These are phyloP conservation scores for Idaea straminata DNA, from an alignment of 2,888 invertebrate genomes.

Conservation along the genomic window DNA sequence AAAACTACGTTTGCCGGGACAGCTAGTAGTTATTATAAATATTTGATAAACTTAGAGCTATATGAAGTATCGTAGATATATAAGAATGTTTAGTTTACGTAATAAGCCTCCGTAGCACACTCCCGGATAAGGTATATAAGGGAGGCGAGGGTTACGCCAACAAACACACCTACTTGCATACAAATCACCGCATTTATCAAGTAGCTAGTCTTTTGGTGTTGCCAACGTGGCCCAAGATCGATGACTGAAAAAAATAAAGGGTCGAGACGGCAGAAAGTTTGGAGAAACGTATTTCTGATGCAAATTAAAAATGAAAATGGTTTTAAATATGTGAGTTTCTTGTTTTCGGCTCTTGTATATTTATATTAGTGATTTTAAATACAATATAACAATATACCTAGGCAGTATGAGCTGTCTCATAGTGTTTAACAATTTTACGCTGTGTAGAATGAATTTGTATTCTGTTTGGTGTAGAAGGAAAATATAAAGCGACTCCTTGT, in stretches of 20 bases:
- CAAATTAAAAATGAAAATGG: not conserved
- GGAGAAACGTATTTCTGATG: not conserved
- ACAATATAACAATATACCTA: no score
- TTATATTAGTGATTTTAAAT: no score
- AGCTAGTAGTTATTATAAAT: not conserved
- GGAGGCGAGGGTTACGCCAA: slow-evolving; percentile 48
- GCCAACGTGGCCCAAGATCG: not conserved
- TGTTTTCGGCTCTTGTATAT: no score
- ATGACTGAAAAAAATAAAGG: not conserved
- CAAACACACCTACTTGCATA: slow-evolving; percentile 59
- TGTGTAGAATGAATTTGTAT: no score
- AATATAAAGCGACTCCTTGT: no score
- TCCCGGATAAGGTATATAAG: slow-evolving; percentile 22
- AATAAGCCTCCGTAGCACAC: not conserved
- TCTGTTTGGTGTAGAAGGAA: no score
- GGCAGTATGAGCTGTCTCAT: no score
- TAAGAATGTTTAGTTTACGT: not conserved
- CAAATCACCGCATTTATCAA: slow-evolving; percentile 51
- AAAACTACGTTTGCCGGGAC: no score
- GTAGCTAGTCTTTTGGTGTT: not conserved
- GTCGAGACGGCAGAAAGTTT: not conserved
- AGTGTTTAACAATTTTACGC: no score
- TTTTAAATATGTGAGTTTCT: not conserved
- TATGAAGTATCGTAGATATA: not conserved
- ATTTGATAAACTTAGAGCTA: not conserved